Percentiles rank a stretch among this genome's conserved stretches.
phyloP scores from a whole-genome alignment of 2,113 vertebrate species.

The Nannospalax galili region DNA sequence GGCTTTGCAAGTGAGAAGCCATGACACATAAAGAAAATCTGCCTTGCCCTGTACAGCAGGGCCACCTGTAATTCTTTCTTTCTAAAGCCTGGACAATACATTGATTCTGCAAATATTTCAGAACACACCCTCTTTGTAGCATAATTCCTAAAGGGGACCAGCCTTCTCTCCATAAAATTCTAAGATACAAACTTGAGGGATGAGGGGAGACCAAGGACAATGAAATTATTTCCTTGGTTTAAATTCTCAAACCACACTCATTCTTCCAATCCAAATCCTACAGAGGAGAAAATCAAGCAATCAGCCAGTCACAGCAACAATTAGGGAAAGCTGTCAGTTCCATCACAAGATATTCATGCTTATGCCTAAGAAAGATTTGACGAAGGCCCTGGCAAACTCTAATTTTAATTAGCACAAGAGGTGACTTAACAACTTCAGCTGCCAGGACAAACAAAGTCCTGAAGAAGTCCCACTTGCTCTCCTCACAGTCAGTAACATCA shows the following conservation, averaged over 20 bases:
- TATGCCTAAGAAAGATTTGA: slow-evolving; percentile 49
- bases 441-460: slow-evolving; percentile 69
- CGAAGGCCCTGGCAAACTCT: slow-evolving; percentile 52
- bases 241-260: slow-evolving; percentile 33
- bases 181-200: background rate
- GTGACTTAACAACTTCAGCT: slow-evolving; percentile 70
- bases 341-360: background rate
- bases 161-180: background rate
- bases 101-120: background rate
- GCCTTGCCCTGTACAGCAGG: background rate
- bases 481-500: slow-evolving; percentile 52
- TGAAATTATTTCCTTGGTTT: slow-evolving; percentile 48
- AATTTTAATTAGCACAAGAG: slow-evolving; percentile 71
- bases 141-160: background rate
- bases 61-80: background rate
- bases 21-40: background rate
- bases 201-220: background rate
- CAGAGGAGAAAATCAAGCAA: slow-evolving; percentile 42
- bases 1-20: background rate
- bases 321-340: slow-evolving; percentile 15
- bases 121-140: background rate
- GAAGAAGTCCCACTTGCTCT: slow-evolving; percentile 35
- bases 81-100: background rate
- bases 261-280: slow-evolving; percentile 41
- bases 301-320: background rate